Conservation (phyloP, 2,888 invertebrate species). For the Eristalis pertinax region DNA sequence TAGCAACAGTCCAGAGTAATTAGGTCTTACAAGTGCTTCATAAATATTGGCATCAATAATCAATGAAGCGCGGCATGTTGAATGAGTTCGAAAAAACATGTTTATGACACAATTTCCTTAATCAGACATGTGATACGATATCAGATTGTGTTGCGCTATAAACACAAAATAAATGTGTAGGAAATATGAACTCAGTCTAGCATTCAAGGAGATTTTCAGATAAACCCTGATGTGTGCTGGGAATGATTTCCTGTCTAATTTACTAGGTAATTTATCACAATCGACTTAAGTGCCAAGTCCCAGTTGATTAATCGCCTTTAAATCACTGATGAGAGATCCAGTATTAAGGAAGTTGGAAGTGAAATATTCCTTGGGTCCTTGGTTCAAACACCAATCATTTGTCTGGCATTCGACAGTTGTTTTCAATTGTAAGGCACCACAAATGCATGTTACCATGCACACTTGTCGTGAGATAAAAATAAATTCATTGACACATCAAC, state of each 20-base stretch:
- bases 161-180: background rate
- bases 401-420: background rate
- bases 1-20: background rate
- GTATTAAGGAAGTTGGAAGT: too few relatives aligned
- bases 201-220: background rate
- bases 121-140: background rate
- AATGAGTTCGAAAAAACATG: background rate
- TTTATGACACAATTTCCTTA: background rate
- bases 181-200: too few relatives aligned
- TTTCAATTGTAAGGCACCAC: background rate
- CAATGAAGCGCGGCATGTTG: background rate
- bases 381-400: background rate
- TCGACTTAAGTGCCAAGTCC: too few relatives aligned
- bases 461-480: background rate
- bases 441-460: background rate
- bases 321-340: too few relatives aligned
- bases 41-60: background rate
- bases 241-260: too few relatives aligned
- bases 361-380: too few relatives aligned
- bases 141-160: background rate
- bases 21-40: background rate
- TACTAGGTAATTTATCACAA: too few relatives aligned
- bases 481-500: background rate
- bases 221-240: background rate
- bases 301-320: too few relatives aligned